A percentile compares a stretch with the other conserved stretches of the same genome.
These are phyloP conservation scores for Poecilia gillii DNA, from an alignment of 2,797 vertebrate genomes.

Conservation along the genomic window DNA sequence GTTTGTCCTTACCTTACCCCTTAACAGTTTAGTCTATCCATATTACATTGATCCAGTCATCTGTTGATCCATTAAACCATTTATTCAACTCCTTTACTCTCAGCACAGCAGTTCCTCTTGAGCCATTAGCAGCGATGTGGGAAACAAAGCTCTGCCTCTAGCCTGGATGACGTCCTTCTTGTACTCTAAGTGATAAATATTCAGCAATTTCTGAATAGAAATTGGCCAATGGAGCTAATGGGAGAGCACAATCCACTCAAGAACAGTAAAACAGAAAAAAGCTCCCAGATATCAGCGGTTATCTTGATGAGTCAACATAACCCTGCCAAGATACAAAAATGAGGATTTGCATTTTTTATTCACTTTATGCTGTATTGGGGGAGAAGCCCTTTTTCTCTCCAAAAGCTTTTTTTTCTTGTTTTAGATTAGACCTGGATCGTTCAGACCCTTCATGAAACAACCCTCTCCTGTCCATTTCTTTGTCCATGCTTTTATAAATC, in stretches of 20 bases:
- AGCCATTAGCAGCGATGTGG: neutral
- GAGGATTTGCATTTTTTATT: neutral
- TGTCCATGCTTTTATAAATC: neutral
- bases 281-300: neutral
- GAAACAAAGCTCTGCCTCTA: neutral
- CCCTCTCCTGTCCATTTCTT: neutral
- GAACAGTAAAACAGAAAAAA: neutral
- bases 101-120: neutral
- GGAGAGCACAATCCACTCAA: neutral
- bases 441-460: neutral
- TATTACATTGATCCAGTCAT: neutral
- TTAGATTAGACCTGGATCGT: neutral
- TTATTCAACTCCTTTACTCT: neutral
- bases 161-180: neutral
- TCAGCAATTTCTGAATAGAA: neutral
- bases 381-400: neutral
- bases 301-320: constrained; percentile 1
- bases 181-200: neutral
- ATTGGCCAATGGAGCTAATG: neutral
- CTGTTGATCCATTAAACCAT: neutral
- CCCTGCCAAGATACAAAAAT: neutral
- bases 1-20: neutral
- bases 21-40: neutral
- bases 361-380: neutral
- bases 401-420: neutral